phyloP scores from a whole-genome alignment of 2,113 vertebrate species.

The Gopherus evgoodei region DNA sequence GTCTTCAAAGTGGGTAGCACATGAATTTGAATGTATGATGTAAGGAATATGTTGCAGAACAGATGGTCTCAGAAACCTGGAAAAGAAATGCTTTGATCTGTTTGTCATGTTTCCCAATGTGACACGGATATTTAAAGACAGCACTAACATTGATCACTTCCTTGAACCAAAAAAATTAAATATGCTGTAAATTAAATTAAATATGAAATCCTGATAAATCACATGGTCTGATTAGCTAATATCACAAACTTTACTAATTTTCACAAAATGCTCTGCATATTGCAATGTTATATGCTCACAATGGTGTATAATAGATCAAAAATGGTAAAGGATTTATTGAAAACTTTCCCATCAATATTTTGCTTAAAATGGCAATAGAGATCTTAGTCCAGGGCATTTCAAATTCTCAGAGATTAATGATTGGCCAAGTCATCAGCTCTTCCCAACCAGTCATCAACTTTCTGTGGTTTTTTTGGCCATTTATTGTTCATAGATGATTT shows the following conservation, averaged over 20 bases:
- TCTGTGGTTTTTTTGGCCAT: too few species aligned
- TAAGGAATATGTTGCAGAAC: not conserved
- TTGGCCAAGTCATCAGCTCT: not conserved
- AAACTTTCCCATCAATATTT: not conserved
- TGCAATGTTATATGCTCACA: not conserved
- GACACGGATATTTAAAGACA: not conserved
- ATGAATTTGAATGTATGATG: not conserved
- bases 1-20: not conserved
- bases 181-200: not conserved
- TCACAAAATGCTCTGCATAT: not conserved
- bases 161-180: not conserved
- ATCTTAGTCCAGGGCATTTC: not conserved
- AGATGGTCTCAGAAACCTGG: not conserved
- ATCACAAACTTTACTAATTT: not conserved
- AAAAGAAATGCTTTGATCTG: not conserved
- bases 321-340: not conserved
- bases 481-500: too few species aligned
- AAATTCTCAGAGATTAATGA: not conserved
- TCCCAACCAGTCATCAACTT: not conserved
- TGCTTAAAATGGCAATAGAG: not conserved
- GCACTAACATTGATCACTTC: rapidly evolving
- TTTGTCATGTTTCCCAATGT: too few species aligned
- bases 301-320: not conserved
- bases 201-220: not conserved
- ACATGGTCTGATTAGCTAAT: not conserved